phyloP scores from a whole-genome alignment of 2,888 invertebrate species.

The Parascotia fuliginaria region DNA sequence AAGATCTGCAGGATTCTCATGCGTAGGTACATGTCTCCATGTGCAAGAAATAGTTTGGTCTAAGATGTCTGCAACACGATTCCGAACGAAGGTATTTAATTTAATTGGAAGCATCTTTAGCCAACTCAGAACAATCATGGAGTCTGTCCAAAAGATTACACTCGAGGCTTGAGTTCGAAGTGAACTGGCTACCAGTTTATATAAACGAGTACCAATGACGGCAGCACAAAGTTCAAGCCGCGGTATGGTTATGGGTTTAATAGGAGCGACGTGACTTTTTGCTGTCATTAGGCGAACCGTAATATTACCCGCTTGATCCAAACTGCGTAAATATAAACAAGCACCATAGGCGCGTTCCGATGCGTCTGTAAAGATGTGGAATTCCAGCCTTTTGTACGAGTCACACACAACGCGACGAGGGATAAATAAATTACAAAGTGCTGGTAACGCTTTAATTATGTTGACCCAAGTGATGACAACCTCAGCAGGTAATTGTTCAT shows the following conservation, averaged over 20 bases:
- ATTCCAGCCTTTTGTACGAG: not conserved
- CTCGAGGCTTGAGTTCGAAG: not conserved
- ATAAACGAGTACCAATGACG: not conserved
- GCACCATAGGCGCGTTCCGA: constrained; percentile 5
- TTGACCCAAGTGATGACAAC: not conserved
- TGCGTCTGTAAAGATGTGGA: constrained; percentile 11
- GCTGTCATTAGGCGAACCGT: not conserved
- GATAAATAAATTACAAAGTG: not conserved
- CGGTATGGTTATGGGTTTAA: constrained; percentile 3
- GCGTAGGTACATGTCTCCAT: no score
- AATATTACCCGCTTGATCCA: not conserved
- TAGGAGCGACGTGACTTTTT: constrained; percentile 2
- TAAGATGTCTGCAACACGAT: no score
- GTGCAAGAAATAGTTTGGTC: no score
- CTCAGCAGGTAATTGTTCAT: constrained; percentile 1
- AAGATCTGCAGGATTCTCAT: no score
- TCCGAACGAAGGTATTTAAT: constrained; percentile 38
- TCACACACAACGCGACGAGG: constrained; percentile 1
- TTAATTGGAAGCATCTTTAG: constrained; percentile 23
- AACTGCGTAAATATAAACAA: constrained; percentile 4
- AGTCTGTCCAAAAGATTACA: constrained; percentile 35
- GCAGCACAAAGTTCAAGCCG: constrained; percentile 6
- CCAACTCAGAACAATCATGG: constrained; percentile 39
- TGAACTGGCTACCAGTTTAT: not conserved
- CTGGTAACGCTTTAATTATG: not conserved